Percentiles rank a stretch among this genome's conserved stretches.
Conservation (phyloP, 2,888 invertebrate genomes). For the Cordilura impudica region DNA sequence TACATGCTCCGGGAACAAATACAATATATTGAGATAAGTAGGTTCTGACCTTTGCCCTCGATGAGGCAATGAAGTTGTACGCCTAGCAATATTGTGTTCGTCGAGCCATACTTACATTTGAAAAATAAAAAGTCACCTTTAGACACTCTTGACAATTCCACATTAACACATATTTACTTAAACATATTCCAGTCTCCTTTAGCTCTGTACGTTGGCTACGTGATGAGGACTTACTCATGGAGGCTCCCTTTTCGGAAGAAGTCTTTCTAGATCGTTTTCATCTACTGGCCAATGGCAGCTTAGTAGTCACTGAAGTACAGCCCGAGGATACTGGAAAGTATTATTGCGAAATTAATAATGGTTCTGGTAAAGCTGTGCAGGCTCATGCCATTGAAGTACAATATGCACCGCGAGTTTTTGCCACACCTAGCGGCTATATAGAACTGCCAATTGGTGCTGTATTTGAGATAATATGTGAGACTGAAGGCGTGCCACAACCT, state of each 20-base stretch:
- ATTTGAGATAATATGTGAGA: slow-evolving; percentile 86
- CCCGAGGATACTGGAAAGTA: slow-evolving; percentile 80
- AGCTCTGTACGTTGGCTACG: slow-evolving; percentile 86
- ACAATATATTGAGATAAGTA: too few relatives aligned
- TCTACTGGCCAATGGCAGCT: slow-evolving; percentile 85
- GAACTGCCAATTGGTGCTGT: slow-evolving; percentile 87
- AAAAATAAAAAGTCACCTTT: slow-evolving; percentile 4
- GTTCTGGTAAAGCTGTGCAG: slow-evolving; percentile 78
- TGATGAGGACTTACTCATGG: slow-evolving; percentile 82
- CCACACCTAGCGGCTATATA: slow-evolving; percentile 84
- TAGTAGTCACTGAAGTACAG: slow-evolving; percentile 80
- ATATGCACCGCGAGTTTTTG: slow-evolving; percentile 84
- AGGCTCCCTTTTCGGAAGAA: slow-evolving; percentile 78
- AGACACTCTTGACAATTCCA: not conserved
- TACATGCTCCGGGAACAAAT: too few relatives aligned
- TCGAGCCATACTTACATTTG: too few relatives aligned
- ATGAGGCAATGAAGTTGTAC: too few relatives aligned
- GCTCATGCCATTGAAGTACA: slow-evolving; percentile 88
- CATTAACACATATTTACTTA: too few relatives aligned
- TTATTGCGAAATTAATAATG: slow-evolving; percentile 79
- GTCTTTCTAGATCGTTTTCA: slow-evolving; percentile 79
- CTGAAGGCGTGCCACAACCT: slow-evolving; percentile 85
- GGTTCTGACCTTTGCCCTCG: too few relatives aligned
- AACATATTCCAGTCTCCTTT: slow-evolving; percentile 79
- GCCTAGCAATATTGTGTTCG: too few relatives aligned